phyloP scores from a whole-genome alignment of 2,888 invertebrate genomes.

The Trimorus sp. region DNA sequence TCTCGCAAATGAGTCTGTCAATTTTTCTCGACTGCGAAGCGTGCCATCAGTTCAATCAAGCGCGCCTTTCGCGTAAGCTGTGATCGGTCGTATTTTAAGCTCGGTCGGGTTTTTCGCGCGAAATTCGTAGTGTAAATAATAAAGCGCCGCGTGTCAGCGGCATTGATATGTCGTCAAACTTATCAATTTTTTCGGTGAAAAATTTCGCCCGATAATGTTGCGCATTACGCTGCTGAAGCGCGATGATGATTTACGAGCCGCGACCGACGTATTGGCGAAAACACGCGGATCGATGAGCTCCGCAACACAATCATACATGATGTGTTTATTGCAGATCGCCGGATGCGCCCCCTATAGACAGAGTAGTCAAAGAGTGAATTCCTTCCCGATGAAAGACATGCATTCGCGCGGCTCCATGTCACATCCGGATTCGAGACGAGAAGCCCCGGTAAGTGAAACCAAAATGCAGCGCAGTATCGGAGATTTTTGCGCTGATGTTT shows the following conservation, averaged over 20 bases:
- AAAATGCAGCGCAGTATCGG: slow-evolving; percentile 35
- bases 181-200: slow-evolving; percentile 9
- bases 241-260: slow-evolving; percentile 51
- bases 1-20: too few relatives aligned
- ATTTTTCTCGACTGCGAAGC: too few relatives aligned
- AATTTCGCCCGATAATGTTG: slow-evolving; percentile 52
- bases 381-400: slow-evolving; percentile 93
- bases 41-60: too few relatives aligned
- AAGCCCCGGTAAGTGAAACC: slow-evolving; percentile 87
- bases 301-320: slow-evolving; percentile 52
- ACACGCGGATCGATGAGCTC: slow-evolving; percentile 53
- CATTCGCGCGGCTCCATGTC: slow-evolving; percentile 85
- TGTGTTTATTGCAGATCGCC: slow-evolving; percentile 84
- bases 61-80: too few relatives aligned
- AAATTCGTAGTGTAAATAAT: too few relatives aligned
- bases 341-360: slow-evolving; percentile 90
- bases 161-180: too few relatives aligned
- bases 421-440: slow-evolving; percentile 87
- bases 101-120: too few relatives aligned
- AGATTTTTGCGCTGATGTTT: slow-evolving; percentile 22
- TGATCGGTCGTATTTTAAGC: too few relatives aligned
- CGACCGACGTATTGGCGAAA: slow-evolving; percentile 48
- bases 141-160: too few relatives aligned
- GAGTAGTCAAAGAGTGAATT: slow-evolving; percentile 88
- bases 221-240: slow-evolving; percentile 36